These are phyloP conservation scores for Melanostoma mellinum DNA, from an alignment of 2,888 invertebrate species.

Conservation along the genomic window DNA sequence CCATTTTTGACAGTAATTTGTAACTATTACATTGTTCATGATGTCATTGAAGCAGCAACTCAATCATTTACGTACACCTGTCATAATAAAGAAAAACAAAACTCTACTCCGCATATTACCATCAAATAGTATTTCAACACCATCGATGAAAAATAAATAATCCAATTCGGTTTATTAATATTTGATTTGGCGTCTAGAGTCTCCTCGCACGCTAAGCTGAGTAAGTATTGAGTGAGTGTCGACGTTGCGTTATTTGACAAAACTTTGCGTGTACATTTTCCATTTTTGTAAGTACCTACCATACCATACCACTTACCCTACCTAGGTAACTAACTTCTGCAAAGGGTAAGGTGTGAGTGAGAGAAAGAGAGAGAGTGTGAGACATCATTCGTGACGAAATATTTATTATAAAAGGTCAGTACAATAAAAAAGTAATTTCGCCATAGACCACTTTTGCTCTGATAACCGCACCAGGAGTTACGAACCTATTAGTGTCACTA, in stretches of 20 bases:
- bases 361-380: too few relatives aligned
- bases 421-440: conserved; percentile 39
- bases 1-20: too few relatives aligned
- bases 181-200: not conserved
- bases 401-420: conserved; percentile 39
- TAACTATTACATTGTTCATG: too few relatives aligned
- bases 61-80: too few relatives aligned
- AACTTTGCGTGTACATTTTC: conserved; percentile 25
- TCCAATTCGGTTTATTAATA: conserved; percentile 16
- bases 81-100: too few relatives aligned
- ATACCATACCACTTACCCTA: not conserved
- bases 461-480: conserved; percentile 32
- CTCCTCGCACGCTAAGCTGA: too few relatives aligned
- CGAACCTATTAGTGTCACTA: conserved; percentile 30
- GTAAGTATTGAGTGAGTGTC: too few relatives aligned
- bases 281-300: not conserved
- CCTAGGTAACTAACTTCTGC: not conserved
- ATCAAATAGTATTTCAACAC: too few relatives aligned
- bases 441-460: conserved; percentile 21
- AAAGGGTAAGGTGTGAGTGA: too few relatives aligned
- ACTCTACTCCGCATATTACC: too few relatives aligned
- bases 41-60: too few relatives aligned
- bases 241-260: too few relatives aligned
- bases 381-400: conserved; percentile 16
- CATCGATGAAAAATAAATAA: not conserved